phyloP scores from a whole-genome alignment of 2,888 invertebrate genomes.

The Aspidapion aeneum region DNA sequence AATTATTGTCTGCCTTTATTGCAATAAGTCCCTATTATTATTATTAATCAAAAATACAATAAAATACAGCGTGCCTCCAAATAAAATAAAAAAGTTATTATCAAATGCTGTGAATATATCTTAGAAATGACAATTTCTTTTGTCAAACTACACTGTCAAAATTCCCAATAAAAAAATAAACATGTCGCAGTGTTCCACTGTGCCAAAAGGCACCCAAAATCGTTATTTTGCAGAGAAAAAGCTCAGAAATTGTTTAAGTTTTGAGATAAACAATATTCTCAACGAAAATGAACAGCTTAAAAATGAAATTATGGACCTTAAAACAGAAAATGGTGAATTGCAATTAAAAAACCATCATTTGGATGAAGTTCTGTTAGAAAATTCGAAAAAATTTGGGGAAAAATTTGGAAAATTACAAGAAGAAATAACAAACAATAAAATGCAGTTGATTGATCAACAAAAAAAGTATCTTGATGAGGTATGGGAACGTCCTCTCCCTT shows the following conservation, averaged over 20 bases:
- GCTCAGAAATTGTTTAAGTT: not conserved
- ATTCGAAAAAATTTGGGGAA: constrained; percentile 18
- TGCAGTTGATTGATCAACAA: constrained; percentile 21
- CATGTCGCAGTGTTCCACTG: not conserved
- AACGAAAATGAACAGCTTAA: constrained; percentile 21
- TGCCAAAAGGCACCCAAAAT: not conserved
- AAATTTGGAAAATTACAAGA: constrained; percentile 23
- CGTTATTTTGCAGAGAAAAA: not conserved
- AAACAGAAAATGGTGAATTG: constrained; percentile 15
- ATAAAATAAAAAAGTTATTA: no score
- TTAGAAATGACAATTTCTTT: no score
- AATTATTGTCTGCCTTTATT: no score
- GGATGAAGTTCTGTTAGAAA: constrained; percentile 10
- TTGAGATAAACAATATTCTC: constrained; percentile 7
- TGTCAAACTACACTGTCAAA: not conserved
- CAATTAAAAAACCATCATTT: constrained; percentile 18
- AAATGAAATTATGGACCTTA: constrained; percentile 15
- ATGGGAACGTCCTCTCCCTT: not conserved
- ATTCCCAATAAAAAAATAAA: no score
- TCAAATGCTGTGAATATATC: no score
- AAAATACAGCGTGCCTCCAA: no score
- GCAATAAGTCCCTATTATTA: no score
- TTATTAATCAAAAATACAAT: no score
- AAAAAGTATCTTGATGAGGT: constrained; percentile 23
- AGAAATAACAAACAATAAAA: constrained; percentile 20